Conservation (phyloP, 2,113 vertebrate species). For the Stigmatopora argus region DNA sequence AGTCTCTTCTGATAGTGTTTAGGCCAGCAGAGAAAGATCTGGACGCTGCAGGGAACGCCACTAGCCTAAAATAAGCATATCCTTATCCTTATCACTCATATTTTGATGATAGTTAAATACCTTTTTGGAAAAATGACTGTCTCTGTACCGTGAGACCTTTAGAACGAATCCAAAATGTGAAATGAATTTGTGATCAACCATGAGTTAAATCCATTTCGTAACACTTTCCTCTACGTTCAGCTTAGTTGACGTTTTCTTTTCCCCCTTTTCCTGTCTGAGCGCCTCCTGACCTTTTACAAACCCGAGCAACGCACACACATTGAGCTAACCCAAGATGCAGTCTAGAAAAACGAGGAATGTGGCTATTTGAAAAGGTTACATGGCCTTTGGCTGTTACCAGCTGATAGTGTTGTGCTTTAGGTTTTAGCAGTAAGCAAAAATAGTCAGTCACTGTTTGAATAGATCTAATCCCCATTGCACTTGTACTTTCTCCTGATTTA, state of each 20-base stretch:
- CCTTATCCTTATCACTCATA: not conserved
- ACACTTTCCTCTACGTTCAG: conserved; percentile 32
- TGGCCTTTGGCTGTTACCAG: conserved; percentile 17
- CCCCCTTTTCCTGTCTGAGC: conserved; percentile 50
- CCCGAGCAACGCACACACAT: conserved; percentile 28
- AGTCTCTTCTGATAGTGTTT: too few species aligned
- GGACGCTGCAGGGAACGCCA: not conserved
- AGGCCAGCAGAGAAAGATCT: too few species aligned
- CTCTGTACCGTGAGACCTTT: too few species aligned
- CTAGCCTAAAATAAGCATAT: too few species aligned
- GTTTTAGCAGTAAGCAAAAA: conserved; percentile 12
- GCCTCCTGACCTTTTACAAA: conserved; percentile 64
- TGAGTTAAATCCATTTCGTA: not conserved
- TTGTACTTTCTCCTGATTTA: conserved; percentile 7
- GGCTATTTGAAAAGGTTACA: conserved; percentile 60
- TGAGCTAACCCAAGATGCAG: conserved; percentile 20
- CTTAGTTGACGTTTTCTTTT: conserved; percentile 64
- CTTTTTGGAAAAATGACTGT: not conserved
- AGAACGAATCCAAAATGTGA: too few species aligned
- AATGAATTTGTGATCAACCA: too few species aligned
- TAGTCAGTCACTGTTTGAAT: not conserved
- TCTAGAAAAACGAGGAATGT: conserved; percentile 39
- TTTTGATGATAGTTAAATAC: not conserved
- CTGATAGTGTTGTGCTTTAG: conserved; percentile 14
- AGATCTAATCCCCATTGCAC: not conserved